phyloP scores from a whole-genome alignment of 2,113 vertebrate genomes.

The Colaptes auratus region DNA sequence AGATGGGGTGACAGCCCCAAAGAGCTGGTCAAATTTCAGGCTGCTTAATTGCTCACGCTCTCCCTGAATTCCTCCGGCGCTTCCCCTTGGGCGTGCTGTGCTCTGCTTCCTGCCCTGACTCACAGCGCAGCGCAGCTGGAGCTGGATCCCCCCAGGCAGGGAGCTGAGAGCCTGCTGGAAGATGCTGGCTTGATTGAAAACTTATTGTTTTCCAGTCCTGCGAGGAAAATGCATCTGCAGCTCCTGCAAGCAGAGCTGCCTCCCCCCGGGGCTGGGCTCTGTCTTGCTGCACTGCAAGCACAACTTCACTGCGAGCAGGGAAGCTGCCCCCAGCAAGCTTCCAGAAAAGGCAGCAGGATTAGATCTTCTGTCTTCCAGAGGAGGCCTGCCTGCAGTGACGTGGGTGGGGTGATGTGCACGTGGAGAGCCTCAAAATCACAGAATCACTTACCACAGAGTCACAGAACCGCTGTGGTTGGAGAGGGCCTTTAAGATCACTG shows the following conservation, averaged over 20 bases:
- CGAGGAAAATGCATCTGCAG: background rate
- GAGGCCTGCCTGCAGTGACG: background rate
- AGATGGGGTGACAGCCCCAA: background rate
- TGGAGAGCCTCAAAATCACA: background rate
- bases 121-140: background rate
- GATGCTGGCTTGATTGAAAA: background rate
- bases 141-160: rapidly evolving
- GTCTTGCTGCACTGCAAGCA: rapidly evolving
- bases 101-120: background rate
- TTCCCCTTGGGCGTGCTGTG: background rate
- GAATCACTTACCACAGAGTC: background rate
- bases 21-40: background rate
- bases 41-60: background rate
- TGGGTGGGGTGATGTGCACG: rapidly evolving
- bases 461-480: background rate
- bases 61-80: background rate
- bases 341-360: background rate
- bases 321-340: rapidly evolving
- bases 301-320: background rate
- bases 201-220: background rate
- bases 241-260: background rate
- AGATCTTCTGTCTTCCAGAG: background rate
- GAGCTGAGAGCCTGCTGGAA: background rate
- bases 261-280: background rate
- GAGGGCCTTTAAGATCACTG: background rate